Evolutionary conservation across 2,888 invertebrate genomes (phyloP).

Genomic region (Eupithecia pulchellata): DNA sequence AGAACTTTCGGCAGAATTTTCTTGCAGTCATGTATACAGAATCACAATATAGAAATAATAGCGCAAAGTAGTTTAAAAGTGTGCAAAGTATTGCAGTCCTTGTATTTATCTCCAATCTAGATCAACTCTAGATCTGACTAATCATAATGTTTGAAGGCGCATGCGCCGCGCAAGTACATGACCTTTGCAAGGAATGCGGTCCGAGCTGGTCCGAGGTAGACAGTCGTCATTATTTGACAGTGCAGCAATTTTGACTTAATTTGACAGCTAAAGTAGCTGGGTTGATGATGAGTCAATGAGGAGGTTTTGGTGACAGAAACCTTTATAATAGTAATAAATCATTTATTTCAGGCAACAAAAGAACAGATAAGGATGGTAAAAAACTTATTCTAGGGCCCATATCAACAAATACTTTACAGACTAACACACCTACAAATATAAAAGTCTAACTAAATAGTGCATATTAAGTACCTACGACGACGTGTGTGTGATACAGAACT

Average conservation of each 20-base stretch:
- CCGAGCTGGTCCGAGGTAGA: constrained; percentile 46
- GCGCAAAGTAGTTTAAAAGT: neutral
- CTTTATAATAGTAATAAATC: too few relatives aligned
- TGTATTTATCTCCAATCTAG: neutral
- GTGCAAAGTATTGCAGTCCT: constrained; percentile 1
- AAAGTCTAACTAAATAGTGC: too few relatives aligned
- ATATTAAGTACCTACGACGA: too few relatives aligned
- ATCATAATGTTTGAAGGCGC: constrained; percentile 4
- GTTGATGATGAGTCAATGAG: neutral
- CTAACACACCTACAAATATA: too few relatives aligned
- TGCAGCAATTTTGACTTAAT: neutral
- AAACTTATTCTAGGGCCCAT: too few relatives aligned
- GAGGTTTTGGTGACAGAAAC: neutral
- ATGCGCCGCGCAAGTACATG: constrained; percentile 22
- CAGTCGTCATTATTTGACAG: constrained; percentile 21
- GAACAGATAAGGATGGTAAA: too few relatives aligned
- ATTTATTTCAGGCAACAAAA: too few relatives aligned
- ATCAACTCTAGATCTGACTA: constrained; percentile 8
- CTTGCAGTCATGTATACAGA: too few relatives aligned
- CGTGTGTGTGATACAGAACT: too few relatives aligned
- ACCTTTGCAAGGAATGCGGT: constrained; percentile 45
- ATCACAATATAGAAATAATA: neutral
- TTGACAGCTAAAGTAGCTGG: neutral
- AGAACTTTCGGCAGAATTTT: too few relatives aligned
- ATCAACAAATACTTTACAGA: too few relatives aligned